These are phyloP conservation scores for Nomada lathburiana DNA, from an alignment of 2,888 invertebrate species.

Conservation along the genomic window DNA sequence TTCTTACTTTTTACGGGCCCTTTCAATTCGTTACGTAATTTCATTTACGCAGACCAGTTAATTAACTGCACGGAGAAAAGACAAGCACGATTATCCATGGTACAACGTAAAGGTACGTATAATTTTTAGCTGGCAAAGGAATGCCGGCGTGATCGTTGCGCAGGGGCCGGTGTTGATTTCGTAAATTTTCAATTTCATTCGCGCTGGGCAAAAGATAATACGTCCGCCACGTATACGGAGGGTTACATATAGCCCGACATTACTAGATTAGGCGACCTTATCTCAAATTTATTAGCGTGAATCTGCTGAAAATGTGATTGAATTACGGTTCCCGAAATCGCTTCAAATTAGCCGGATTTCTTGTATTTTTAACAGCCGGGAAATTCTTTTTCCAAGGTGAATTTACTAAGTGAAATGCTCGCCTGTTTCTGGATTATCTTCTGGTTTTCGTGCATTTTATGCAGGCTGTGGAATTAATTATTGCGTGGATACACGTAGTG, in stretches of 20 bases:
- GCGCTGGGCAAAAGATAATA: constrained; percentile 20
- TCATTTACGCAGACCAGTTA: constrained; percentile 59
- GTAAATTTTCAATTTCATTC: constrained; percentile 38
- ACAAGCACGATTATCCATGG: constrained; percentile 5
- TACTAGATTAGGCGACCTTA: constrained; percentile 19
- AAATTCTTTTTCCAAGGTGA: too few species aligned
- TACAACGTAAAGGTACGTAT: constrained; percentile 21
- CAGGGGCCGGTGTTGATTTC: constrained; percentile 27
- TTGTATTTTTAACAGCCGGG: too few species aligned
- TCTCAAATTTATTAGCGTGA: constrained; percentile 17
- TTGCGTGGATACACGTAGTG: too few species aligned
- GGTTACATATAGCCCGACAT: constrained; percentile 21
- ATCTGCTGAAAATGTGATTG: constrained; percentile 4
- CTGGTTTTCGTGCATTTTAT: too few species aligned
- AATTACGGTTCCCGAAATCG: constrained; percentile 22
- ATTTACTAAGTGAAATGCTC: too few species aligned
- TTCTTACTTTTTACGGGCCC: too few species aligned
- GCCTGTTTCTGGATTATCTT: too few species aligned
- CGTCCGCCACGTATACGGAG: not conserved
- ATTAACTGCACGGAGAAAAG: constrained; percentile 63
- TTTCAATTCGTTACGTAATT: constrained; percentile 70
- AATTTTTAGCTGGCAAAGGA: constrained; percentile 50
- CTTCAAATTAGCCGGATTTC: not conserved
- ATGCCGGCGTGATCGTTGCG: constrained; percentile 44
- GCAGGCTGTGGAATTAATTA: too few species aligned